Conservation (phyloP, 2,888 invertebrate genomes). For the Drosophila robusta region DNA sequence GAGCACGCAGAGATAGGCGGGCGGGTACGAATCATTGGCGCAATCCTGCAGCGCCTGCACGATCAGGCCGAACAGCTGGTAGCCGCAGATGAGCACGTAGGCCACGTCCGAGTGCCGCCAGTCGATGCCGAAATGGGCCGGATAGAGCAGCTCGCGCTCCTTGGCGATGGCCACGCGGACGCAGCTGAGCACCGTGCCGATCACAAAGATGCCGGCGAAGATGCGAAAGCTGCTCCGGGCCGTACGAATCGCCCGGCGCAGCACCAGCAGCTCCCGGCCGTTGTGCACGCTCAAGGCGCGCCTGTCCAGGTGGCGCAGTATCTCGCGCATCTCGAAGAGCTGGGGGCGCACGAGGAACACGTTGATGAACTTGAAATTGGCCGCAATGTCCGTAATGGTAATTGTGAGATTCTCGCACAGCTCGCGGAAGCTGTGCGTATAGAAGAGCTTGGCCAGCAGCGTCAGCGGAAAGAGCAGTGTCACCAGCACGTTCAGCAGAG, state of each 20-base stretch:
- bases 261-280: constrained; percentile 51
- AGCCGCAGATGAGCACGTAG: constrained; percentile 59
- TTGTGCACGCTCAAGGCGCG: constrained; percentile 41
- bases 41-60: constrained; percentile 81
- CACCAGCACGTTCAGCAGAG: constrained; percentile 69
- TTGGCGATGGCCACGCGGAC: constrained; percentile 59
- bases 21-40: constrained; percentile 83
- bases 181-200: constrained; percentile 72
- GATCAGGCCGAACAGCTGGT: constrained; percentile 76
- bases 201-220: constrained; percentile 70
- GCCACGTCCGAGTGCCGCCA: constrained; percentile 64
- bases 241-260: constrained; percentile 56
- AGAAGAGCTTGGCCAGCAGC: constrained; percentile 74
- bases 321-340: constrained; percentile 57
- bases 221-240: constrained; percentile 66
- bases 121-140: constrained; percentile 82
- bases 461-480: constrained; percentile 81
- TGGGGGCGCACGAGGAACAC: constrained; percentile 73
- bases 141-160: constrained; percentile 72
- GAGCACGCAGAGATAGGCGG: constrained; percentile 77
- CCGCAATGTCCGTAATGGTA: constrained; percentile 78
- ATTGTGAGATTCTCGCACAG: constrained; percentile 82
- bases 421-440: constrained; percentile 63
- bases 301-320: constrained; percentile 46
- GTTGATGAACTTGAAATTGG: constrained; percentile 81